A percentile compares a stretch with the other conserved stretches of the same genome.
Evolutionary conservation across 2,888 invertebrate species (phyloP).

Genomic region (Athalia circularis): DNA sequence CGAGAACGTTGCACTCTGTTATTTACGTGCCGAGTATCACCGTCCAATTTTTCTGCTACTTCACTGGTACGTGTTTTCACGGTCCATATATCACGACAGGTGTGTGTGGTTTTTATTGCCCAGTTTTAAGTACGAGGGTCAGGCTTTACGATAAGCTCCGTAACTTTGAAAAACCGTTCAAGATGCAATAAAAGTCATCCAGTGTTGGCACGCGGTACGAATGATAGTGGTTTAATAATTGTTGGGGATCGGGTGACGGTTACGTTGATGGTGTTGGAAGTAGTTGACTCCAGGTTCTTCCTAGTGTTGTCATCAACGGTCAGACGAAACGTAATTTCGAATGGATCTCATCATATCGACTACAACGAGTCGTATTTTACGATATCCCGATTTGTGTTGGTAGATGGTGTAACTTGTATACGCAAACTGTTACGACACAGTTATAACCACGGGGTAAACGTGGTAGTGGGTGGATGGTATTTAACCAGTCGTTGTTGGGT

Average conservation of each 20-base stretch:
- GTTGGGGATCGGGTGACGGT: slow-evolving; percentile 8
- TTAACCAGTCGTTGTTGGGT: slow-evolving; percentile 47
- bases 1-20: too few relatives aligned
- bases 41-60: too few relatives aligned
- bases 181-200: slow-evolving; percentile 69
- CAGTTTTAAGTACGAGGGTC: background rate
- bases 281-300: background rate
- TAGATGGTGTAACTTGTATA: too few relatives aligned
- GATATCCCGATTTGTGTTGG: background rate
- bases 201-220: slow-evolving; percentile 47
- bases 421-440: too few relatives aligned
- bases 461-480: slow-evolving; percentile 32
- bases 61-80: too few relatives aligned
- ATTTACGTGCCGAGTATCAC: too few relatives aligned
- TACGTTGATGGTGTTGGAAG: slow-evolving; percentile 18
- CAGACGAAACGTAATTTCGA: slow-evolving; percentile 62
- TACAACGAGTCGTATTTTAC: slow-evolving; percentile 64
- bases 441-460: too few relatives aligned
- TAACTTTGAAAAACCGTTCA: slow-evolving; percentile 56
- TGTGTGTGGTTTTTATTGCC: background rate
- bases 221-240: slow-evolving; percentile 1
- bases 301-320: slow-evolving; percentile 67
- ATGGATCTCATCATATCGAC: slow-evolving; percentile 64
- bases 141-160: slow-evolving; percentile 9
- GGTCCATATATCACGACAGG: too few relatives aligned